Evolutionary conservation across 2,113 vertebrate species (phyloP).

Genomic region (Channa maculata): DNA sequence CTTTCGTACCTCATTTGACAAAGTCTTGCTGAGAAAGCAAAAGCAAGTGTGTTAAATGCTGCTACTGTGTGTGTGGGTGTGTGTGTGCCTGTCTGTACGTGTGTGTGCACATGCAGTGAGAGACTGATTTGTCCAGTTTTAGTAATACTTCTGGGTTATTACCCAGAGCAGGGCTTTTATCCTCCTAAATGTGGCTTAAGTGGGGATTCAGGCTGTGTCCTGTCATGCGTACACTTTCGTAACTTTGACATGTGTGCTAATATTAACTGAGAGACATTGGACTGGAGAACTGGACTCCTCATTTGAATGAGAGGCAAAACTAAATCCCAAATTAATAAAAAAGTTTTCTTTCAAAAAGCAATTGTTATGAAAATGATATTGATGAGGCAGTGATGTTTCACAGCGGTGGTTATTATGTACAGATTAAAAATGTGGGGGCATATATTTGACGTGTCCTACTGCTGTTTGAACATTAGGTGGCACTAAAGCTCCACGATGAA

Average conservation of each 20-base stretch:
- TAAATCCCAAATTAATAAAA: slow-evolving; percentile 30
- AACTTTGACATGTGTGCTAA: slow-evolving; percentile 3
- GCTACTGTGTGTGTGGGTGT: slow-evolving; percentile 2
- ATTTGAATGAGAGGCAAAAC: slow-evolving; percentile 23
- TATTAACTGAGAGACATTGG: slow-evolving; percentile 18
- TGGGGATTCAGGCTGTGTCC: slow-evolving; percentile 15
- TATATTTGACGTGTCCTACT: not conserved
- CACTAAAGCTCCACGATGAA: slow-evolving; percentile 28
- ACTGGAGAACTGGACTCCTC: slow-evolving; percentile 1
- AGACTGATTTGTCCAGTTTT: slow-evolving; percentile 31
- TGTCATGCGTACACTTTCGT: slow-evolving; percentile 18
- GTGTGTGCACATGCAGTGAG: not conserved
- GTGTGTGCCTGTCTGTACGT: not conserved
- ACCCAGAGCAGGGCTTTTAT: slow-evolving; percentile 35
- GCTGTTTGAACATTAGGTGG: slow-evolving; percentile 15
- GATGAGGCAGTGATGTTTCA: slow-evolving; percentile 16
- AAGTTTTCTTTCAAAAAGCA: slow-evolving; percentile 6
- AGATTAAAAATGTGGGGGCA: not conserved
- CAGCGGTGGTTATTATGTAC: not conserved
- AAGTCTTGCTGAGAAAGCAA: slow-evolving; percentile 52
- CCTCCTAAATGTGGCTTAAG: slow-evolving; percentile 43
- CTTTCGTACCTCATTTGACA: slow-evolving; percentile 41
- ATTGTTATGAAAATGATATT: slow-evolving; percentile 1
- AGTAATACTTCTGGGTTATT: slow-evolving; percentile 51
- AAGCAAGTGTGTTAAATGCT: slow-evolving; percentile 23